Percentiles rank a stretch among this genome's conserved stretches.
Evolutionary conservation across 1,140 invertebrate genomes (phyloP).

Genomic region (Coelopa frigida): DNA sequence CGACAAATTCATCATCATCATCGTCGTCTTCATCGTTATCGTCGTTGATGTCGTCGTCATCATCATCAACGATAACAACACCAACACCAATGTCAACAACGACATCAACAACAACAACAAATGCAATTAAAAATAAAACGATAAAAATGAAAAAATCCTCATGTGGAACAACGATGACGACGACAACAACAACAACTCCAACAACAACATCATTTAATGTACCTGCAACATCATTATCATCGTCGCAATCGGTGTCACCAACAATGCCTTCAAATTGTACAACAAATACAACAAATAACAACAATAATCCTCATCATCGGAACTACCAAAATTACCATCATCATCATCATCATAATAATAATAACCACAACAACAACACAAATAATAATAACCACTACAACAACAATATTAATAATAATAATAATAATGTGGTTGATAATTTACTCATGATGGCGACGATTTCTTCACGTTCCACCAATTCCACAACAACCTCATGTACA

Average conservation of each 20-base stretch:
- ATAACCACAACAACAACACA: constrained; percentile 1
- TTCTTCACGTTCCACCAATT: too few species aligned
- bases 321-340: not conserved
- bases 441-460: too few species aligned
- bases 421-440: too few species aligned
- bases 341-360: constrained; percentile 2
- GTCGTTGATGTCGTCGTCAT: too few species aligned
- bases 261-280: not conserved
- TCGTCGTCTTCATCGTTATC: constrained; percentile 6
- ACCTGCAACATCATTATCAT: not conserved
- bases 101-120: not conserved
- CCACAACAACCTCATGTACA: too few species aligned
- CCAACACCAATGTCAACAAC: constrained; percentile 1
- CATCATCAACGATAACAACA: constrained; percentile 16
- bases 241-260: not conserved
- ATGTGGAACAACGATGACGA: not conserved
- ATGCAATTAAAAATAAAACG: constrained; percentile 6
- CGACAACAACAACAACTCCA: constrained; percentile 9
- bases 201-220: not conserved
- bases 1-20: not conserved
- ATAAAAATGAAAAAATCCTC: constrained; percentile 6
- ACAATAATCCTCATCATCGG: not conserved
- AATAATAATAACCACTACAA: constrained; percentile 3
- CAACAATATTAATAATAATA: not conserved
- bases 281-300: constrained; percentile 3